Percentiles rank a stretch among this genome's conserved stretches.
phyloP scores from a whole-genome alignment of 1,140 invertebrate genomes.

The Nymphalis io region DNA sequence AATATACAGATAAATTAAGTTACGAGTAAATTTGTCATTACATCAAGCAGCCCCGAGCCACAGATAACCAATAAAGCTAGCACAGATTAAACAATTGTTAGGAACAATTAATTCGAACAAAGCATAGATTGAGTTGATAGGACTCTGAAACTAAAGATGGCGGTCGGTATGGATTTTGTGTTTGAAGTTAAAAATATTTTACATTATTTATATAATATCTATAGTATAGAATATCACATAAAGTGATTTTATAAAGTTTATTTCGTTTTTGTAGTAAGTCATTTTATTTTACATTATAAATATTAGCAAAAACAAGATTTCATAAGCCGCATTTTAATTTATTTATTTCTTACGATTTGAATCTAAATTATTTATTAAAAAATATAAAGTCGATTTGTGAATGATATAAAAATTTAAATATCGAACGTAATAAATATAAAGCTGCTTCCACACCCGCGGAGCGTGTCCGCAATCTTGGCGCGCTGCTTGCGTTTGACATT shows the following conservation, averaged over 20 bases:
- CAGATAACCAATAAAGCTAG: conserved; percentile 31
- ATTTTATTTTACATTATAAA: too few relatives aligned
- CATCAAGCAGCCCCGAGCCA: conserved; percentile 16
- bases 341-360: neutral
- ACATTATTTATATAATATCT: neutral
- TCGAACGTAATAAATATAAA: conserved; percentile 36
- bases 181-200: neutral
- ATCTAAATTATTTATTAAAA: neutral
- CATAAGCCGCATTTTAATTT: too few relatives aligned
- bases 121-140: conserved; percentile 20
- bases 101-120: conserved; percentile 35
- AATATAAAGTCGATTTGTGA: conserved; percentile 8
- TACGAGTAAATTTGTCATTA: neutral
- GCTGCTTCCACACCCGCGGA: conserved; percentile 34
- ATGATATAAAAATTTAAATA: conserved; percentile 47
- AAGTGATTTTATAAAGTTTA: neutral
- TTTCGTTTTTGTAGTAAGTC: too few relatives aligned
- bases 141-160: conserved; percentile 22
- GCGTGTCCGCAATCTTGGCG: conserved; percentile 47
- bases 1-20: too few relatives aligned
- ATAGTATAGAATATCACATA: neutral
- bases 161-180: conserved; percentile 5
- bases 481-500: conserved; percentile 59
- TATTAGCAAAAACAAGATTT: too few relatives aligned
- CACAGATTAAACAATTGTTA: conserved; percentile 36